Base-by-base conservation (phyloP, 2,888 invertebrate species). In the Sinopyrophorus schimmeli region DNA sequence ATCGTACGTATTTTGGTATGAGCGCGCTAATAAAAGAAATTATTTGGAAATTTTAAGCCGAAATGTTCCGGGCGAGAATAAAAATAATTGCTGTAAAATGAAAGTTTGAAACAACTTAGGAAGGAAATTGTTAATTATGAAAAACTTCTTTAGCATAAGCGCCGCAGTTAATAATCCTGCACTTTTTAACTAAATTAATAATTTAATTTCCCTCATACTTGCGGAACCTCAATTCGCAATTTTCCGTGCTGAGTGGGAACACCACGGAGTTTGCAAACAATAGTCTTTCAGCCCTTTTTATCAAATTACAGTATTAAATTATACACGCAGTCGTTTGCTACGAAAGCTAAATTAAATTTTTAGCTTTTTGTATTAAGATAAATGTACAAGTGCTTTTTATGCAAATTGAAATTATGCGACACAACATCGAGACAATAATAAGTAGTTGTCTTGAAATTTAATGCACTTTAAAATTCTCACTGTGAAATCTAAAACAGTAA, bases 101-200 rank as follows among this genome's bases (percentile, higher is more conserved):
- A 32, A 49, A 49, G 39, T 43, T 49, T 38, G 39, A 39, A 44
- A 34, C 49, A 43, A 39, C 49, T 39, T 40, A 48, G 49, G 49
- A 49, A 49, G 47, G 43, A 51, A 51, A 42, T 51, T 51, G 47
- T 47, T 47, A 53, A 50, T 44, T 49, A 54, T 44, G 44, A 61
- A 58, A 59, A 62, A 61, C 54, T 55, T 58, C 52, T 53, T 50
- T 54, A 59, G 56, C 55, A 55, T 49, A 49, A 54, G 49, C 56
- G 43, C 49, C 41, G 54, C 41, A 50, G 53, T 60, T 53, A 53
- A 55, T 44, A 47, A 57, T 60, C 58, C 59, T 61, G 57, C 57
- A 63, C 54, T 61, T 61, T 62, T 60, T 60, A 64, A 64, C 60
- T 44, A 56, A 63, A 63, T 63, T 65, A 63, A 60, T 64, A 63